Conservation (phyloP, 2,113 vertebrate genomes). For the Theristicus caerulescens region DNA sequence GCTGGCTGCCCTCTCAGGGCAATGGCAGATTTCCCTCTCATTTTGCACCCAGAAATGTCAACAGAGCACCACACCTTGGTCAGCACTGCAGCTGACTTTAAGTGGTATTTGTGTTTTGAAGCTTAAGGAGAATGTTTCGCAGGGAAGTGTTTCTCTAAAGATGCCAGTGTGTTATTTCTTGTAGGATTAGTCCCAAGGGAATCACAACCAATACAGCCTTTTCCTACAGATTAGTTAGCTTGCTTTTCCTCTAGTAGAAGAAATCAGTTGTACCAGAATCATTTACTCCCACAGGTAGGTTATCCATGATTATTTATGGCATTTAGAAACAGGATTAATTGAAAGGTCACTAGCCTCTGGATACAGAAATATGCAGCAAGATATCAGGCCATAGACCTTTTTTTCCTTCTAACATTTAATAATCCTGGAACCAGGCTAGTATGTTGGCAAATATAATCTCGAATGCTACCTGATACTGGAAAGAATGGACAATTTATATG, state of each 20-base stretch:
- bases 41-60: background rate
- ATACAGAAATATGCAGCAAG: background rate
- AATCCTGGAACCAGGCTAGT: background rate
- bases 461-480: constrained; percentile 1
- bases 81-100: background rate
- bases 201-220: background rate
- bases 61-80: background rate
- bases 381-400: background rate
- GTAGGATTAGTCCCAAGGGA: background rate
- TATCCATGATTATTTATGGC: background rate
- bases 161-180: background rate
- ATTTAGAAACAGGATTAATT: background rate
- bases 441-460: background rate
- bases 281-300: background rate
- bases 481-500: background rate
- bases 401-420: background rate
- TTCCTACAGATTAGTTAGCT: background rate
- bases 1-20: background rate
- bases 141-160: background rate
- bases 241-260: background rate
- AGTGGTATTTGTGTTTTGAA: background rate
- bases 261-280: background rate
- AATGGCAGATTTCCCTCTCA: background rate
- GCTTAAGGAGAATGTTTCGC: background rate
- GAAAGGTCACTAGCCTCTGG: background rate